Evolutionary conservation across 2,113 vertebrate species (phyloP).

Genomic region (Anthoscopus minutus): DNA sequence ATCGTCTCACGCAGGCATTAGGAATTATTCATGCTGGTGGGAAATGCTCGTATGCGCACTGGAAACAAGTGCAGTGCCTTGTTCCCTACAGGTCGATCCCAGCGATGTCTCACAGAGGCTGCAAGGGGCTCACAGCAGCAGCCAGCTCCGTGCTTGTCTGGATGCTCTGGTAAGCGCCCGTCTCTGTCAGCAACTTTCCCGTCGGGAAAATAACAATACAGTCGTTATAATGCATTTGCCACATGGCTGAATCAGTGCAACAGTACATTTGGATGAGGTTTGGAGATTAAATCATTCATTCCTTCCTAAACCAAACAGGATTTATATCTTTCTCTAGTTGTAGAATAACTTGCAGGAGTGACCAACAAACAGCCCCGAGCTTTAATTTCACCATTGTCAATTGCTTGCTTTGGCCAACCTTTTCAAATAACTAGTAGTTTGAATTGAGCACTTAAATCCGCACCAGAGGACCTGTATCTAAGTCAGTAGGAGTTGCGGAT

Average conservation of each 20-base stretch:
- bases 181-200: not conserved
- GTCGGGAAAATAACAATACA: not conserved
- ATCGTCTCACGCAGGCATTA: accelerated
- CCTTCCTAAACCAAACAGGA: not conserved
- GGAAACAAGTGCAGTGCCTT: accelerated
- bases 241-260: not conserved
- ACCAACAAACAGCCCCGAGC: not conserved
- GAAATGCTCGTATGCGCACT: accelerated
- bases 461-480: not conserved
- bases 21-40: not conserved
- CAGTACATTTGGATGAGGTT: not conserved
- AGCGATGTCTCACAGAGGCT: not conserved
- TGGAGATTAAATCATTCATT: not conserved
- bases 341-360: not conserved
- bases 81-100: not conserved
- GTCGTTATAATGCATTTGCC: not conserved
- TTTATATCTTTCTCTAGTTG: not conserved
- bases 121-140: not conserved
- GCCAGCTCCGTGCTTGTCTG: not conserved
- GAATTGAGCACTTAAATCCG: not conserved
- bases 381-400: not conserved
- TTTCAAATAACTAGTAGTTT: not conserved
- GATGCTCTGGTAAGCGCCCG: not conserved
- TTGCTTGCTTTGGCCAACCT: not conserved
- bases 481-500: accelerated